These are phyloP conservation scores for Saccopteryx bilineata DNA, from an alignment of 2,113 vertebrate genomes.

Conservation along the genomic window DNA sequence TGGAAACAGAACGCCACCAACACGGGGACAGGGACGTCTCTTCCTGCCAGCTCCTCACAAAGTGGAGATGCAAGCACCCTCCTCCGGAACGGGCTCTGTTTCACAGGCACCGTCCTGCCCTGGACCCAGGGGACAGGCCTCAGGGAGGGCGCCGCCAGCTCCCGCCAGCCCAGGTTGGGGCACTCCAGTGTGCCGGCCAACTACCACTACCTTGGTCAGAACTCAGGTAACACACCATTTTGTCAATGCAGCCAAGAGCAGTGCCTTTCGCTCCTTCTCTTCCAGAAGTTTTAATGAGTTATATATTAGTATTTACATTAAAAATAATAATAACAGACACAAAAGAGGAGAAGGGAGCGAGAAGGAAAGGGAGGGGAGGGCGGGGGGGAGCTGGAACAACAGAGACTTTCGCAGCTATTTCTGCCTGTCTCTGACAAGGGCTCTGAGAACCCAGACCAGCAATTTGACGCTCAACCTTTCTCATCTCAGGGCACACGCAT, in stretches of 20 bases:
- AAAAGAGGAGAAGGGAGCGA: background rate
- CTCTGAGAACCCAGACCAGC: background rate
- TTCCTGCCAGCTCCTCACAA: background rate
- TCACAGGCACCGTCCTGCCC: accelerated
- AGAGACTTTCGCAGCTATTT: background rate
- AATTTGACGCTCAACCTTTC: background rate
- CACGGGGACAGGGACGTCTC: background rate
- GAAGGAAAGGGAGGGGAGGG: too few species aligned
- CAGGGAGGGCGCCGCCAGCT: background rate
- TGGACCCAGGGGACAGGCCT: too few species aligned
- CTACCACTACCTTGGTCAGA: background rate
- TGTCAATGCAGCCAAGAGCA: background rate
- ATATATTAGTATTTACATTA: background rate
- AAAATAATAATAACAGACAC: background rate
- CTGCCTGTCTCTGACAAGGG: background rate
- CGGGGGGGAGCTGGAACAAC: background rate
- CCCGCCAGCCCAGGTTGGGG: too few species aligned
- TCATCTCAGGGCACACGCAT: too few species aligned
- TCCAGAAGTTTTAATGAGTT: background rate
- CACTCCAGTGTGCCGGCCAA: too few species aligned
- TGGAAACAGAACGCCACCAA: background rate
- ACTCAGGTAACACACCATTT: background rate
- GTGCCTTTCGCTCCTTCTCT: background rate
- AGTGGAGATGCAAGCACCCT: too few species aligned
- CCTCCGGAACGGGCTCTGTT: accelerated